These are phyloP conservation scores for Ophonus ardosiacus DNA, from an alignment of 2,888 invertebrate genomes.

Conservation along the genomic window DNA sequence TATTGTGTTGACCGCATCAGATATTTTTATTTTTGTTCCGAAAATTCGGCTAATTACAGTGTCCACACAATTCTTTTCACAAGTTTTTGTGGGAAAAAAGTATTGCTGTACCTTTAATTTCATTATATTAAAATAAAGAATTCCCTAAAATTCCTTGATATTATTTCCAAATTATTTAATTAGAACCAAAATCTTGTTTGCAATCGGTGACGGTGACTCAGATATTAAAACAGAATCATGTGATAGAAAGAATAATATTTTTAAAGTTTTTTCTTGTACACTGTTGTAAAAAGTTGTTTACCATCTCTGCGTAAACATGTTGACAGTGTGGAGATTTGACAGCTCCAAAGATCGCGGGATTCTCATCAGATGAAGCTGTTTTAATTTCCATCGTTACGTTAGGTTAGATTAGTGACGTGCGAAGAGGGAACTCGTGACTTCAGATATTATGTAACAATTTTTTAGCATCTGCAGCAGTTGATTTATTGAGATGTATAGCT, in stretches of 20 bases:
- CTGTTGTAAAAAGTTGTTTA: constrained; percentile 56
- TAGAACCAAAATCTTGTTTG: neutral
- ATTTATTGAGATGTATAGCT: neutral
- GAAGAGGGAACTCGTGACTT: neutral
- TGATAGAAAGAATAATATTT: constrained; percentile 10
- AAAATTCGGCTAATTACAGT: too few relatives aligned
- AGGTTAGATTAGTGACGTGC: neutral
- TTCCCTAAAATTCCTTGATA: neutral
- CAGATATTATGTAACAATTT: neutral
- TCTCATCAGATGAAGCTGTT: constrained; percentile 27
- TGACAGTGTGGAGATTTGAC: constrained; percentile 58
- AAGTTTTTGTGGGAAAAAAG: too few relatives aligned
- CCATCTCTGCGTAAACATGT: constrained; percentile 60
- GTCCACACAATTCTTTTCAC: too few relatives aligned
- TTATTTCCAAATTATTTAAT: neutral
- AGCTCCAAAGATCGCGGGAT: neutral
- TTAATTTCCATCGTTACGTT: constrained; percentile 18
- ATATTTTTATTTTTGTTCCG: too few relatives aligned
- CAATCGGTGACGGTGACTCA: constrained; percentile 15
- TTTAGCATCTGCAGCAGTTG: neutral
- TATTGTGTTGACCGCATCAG: too few relatives aligned
- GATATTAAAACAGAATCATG: constrained; percentile 10
- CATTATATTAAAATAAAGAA: neutral
- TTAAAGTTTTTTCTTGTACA: constrained; percentile 10
- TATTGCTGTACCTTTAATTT: too few relatives aligned